phyloP scores from a whole-genome alignment of 2,113 vertebrate species.

The Dasyurus viverrinus region DNA sequence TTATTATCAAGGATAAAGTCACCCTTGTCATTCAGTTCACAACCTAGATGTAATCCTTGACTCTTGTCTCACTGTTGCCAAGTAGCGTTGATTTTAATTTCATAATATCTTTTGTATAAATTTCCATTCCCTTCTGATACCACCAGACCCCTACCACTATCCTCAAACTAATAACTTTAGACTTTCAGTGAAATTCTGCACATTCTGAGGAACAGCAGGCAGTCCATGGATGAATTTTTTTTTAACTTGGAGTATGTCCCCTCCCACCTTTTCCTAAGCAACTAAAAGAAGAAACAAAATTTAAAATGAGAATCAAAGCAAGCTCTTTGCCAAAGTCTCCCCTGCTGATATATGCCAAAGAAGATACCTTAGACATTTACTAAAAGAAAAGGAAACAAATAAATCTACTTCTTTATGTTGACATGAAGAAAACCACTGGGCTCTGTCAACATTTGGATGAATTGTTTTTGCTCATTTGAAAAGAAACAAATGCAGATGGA shows the following conservation, averaged over 20 bases:
- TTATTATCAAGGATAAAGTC: too few relatives aligned
- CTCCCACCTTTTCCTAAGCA: background rate
- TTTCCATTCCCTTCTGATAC: too few relatives aligned
- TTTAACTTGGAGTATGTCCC: background rate
- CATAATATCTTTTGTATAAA: too few relatives aligned
- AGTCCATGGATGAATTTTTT: background rate
- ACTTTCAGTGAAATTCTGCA: background rate
- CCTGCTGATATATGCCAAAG: background rate
- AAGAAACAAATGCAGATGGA: background rate
- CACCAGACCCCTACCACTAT: too few relatives aligned
- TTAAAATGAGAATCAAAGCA: background rate
- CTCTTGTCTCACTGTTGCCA: too few relatives aligned
- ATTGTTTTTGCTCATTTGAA: conserved; percentile 2
- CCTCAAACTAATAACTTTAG: background rate
- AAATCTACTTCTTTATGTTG: background rate
- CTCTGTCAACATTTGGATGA: background rate
- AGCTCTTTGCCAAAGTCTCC: background rate
- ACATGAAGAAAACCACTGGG: background rate
- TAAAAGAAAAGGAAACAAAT: background rate
- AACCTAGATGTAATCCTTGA: too few relatives aligned
- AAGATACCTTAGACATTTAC: background rate
- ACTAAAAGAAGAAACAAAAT: background rate
- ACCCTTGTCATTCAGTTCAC: too few relatives aligned
- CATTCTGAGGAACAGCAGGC: background rate
- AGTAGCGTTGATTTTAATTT: too few relatives aligned